Evolutionary conservation across 2,797 vertebrate species (phyloP).

Genomic region (Champsocephalus gunnari): DNA sequence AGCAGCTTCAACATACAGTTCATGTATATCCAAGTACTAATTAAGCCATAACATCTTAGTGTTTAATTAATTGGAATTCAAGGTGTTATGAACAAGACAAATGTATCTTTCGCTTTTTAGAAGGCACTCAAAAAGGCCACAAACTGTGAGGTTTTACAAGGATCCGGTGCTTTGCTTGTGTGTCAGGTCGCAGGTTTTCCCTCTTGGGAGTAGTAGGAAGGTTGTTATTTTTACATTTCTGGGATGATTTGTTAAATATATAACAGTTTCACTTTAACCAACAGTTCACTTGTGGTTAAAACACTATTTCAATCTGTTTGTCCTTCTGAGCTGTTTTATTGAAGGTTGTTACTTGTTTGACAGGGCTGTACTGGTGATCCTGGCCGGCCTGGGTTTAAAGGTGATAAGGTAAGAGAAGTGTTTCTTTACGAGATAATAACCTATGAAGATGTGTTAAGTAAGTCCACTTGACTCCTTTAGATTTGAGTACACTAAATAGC

Average conservation of each 20-base stretch:
- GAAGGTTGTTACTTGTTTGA: constrained; percentile 47
- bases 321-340: constrained; percentile 10
- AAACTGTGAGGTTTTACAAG: constrained; percentile 18
- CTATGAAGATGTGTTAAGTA: constrained; percentile 8
- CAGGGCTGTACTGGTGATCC: constrained; percentile 88
- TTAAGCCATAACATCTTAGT: neutral
- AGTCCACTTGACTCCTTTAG: constrained; percentile 6
- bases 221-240: neutral
- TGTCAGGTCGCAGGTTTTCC: constrained; percentile 1
- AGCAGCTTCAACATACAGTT: neutral
- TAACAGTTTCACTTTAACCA: neutral
- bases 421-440: constrained; percentile 24
- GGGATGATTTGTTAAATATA: neutral
- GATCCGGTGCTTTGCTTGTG: neutral
- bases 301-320: neutral
- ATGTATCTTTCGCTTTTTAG: constrained; percentile 14
- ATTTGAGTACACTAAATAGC: neutral
- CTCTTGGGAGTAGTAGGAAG: neutral
- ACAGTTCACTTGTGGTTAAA: neutral
- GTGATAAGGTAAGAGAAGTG: constrained; percentile 86
- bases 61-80: constrained; percentile 20
- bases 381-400: constrained; percentile 88
- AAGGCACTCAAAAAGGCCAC: constrained; percentile 12
- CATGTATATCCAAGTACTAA: neutral
- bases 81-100: neutral